phyloP scores from a whole-genome alignment of 2,113 vertebrate genomes.

The Hemiprocne comata region DNA sequence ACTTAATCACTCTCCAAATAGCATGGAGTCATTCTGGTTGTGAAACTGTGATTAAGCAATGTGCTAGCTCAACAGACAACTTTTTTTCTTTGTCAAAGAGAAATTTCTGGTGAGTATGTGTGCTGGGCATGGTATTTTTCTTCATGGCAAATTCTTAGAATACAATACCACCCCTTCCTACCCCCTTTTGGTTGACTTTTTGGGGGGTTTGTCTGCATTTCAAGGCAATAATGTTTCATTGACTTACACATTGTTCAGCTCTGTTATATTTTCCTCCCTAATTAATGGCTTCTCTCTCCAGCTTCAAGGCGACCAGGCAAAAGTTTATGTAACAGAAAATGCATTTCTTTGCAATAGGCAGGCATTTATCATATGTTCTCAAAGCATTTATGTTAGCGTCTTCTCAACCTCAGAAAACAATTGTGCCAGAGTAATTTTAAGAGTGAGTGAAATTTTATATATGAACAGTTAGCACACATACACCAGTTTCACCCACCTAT shows the following conservation, averaged over 20 bases:
- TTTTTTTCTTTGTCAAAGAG: not conserved
- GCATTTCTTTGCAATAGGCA: not conserved
- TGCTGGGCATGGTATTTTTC: not conserved
- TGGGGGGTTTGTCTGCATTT: not conserved
- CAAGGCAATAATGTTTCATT: not conserved
- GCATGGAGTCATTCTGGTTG: not conserved
- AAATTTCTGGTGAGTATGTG: not conserved
- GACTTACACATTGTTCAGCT: not conserved
- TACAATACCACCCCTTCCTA: not conserved
- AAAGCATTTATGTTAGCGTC: not conserved
- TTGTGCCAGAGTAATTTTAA: not conserved
- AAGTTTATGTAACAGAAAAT: not conserved
- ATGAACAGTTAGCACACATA: not conserved
- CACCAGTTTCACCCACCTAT: not conserved
- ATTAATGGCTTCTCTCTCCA: not conserved
- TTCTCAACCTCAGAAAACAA: not conserved
- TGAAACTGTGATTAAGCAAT: conserved; percentile 43
- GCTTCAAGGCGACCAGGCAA: not conserved
- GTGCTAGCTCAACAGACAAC: not conserved
- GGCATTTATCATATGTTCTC: not conserved
- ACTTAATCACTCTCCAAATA: not conserved
- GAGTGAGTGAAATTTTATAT: not conserved
- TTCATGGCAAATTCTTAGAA: not conserved
- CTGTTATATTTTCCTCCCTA: not conserved
- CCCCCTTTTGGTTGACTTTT: not conserved